phyloP scores from a whole-genome alignment of 2,888 invertebrate species.

The Mimachlamys varia region DNA sequence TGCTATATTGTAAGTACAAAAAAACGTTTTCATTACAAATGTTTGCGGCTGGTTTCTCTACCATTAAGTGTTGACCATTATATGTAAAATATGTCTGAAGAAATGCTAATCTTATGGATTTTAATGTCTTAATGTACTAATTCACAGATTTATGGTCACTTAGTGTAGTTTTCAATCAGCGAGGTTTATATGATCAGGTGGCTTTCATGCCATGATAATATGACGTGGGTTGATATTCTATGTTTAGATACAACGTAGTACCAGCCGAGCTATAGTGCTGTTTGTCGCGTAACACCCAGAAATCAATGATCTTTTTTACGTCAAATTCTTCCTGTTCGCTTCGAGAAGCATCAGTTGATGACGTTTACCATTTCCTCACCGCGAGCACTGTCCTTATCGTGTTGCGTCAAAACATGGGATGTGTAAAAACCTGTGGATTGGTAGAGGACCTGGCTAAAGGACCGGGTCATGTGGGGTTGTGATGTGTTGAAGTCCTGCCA shows the following conservation, averaged over 20 bases:
- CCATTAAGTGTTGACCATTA: background rate
- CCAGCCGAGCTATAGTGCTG: background rate
- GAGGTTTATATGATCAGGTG: constrained; percentile 31
- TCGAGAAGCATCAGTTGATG: constrained; percentile 19
- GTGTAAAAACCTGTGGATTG: background rate
- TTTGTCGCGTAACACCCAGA: constrained; percentile 8
- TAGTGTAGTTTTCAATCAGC: background rate
- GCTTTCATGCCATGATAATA: background rate
- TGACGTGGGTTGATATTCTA: constrained; percentile 11
- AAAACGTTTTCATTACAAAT: background rate
- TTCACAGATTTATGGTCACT: background rate
- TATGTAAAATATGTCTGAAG: background rate
- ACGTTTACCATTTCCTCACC: background rate
- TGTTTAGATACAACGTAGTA: background rate
- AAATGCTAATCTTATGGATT: background rate
- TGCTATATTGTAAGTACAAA: background rate
- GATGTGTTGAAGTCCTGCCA: background rate
- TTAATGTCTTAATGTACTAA: background rate
- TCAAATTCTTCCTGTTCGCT: background rate
- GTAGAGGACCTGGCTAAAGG: background rate
- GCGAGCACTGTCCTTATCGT: background rate
- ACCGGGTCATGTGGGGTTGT: background rate
- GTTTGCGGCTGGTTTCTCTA: background rate
- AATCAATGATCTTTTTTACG: constrained; percentile 16
- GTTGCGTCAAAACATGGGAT: background rate